Evolutionary conservation across 2,888 invertebrate species (phyloP).

Genomic region (Pterostichus niger): DNA sequence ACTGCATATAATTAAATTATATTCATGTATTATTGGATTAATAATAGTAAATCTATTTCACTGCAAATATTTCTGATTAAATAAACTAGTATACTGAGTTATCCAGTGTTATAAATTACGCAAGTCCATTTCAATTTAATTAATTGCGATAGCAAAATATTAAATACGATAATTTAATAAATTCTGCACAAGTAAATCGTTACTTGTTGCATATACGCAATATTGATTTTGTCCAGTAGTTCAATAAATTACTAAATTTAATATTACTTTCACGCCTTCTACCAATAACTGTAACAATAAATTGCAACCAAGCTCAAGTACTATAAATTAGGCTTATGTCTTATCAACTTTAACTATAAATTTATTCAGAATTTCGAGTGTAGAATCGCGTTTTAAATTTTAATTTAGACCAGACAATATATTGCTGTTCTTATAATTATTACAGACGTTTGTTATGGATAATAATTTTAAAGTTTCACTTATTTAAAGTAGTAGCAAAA

Average conservation of each 20-base stretch:
- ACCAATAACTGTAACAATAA: slow-evolving; percentile 46
- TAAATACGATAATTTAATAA: slow-evolving; percentile 17
- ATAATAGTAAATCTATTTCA: slow-evolving; percentile 8
- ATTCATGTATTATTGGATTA: not conserved
- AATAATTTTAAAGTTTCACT: too few relatives aligned
- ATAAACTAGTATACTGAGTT: slow-evolving; percentile 3
- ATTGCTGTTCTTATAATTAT: not conserved
- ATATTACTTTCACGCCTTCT: slow-evolving; percentile 52
- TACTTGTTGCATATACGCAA: slow-evolving; percentile 27
- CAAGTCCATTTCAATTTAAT: slow-evolving; percentile 19
- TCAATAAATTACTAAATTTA: slow-evolving; percentile 42
- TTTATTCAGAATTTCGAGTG: slow-evolving; percentile 22
- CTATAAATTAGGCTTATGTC: slow-evolving; percentile 38
- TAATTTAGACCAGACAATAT: slow-evolving; percentile 15
- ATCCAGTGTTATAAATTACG: slow-evolving; percentile 13
- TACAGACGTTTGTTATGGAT: too few relatives aligned
- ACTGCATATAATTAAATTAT: not conserved
- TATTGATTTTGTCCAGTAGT: slow-evolving; percentile 25
- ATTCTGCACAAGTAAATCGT: slow-evolving; percentile 10
- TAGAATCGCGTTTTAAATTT: slow-evolving; percentile 22
- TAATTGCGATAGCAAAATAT: slow-evolving; percentile 21
- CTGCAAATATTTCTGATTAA: slow-evolving; percentile 22
- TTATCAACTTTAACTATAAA: slow-evolving; percentile 38
- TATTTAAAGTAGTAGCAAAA: too few relatives aligned
- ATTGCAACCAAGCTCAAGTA: slow-evolving; percentile 35